Evolutionary conservation across 2,113 vertebrate genomes (phyloP).

Genomic region (Delphinapterus leucas): DNA sequence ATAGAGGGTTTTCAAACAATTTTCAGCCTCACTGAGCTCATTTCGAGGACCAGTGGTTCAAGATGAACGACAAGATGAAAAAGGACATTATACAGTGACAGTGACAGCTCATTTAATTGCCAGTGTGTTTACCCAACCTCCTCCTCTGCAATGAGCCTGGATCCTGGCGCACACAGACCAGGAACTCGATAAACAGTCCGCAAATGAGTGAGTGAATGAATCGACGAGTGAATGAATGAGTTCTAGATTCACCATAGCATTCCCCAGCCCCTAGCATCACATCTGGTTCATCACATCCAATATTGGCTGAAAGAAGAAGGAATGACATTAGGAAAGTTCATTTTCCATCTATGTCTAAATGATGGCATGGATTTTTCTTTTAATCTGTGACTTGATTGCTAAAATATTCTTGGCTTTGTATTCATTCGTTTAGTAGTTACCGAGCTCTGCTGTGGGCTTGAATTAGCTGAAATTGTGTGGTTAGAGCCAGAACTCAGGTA

Average conservation of each 20-base stretch:
- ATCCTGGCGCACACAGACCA: neutral
- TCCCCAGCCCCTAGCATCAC: neutral
- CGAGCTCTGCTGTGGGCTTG: neutral
- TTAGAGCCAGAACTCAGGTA: neutral
- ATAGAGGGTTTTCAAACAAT: neutral
- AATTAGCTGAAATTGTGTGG: neutral
- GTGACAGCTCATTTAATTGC: neutral
- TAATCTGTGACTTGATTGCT: neutral
- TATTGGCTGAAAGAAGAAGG: neutral
- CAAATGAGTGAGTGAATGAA: neutral
- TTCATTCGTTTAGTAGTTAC: neutral
- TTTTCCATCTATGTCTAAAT: neutral
- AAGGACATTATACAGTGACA: neutral
- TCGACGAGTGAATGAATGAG: neutral
- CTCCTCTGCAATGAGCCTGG: accelerated
- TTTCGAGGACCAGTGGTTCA: neutral
- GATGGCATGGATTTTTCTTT: neutral
- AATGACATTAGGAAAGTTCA: neutral
- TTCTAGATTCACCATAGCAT: neutral
- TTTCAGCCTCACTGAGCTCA: neutral
- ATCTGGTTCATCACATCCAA: neutral
- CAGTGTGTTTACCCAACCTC: accelerated
- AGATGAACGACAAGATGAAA: neutral
- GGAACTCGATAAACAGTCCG: accelerated
- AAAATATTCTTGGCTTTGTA: neutral